Evolutionary conservation across 2,888 invertebrate species (phyloP), one percentile per base, ranked within the genome.

Genomic region (Cantharis rustica): DNA sequence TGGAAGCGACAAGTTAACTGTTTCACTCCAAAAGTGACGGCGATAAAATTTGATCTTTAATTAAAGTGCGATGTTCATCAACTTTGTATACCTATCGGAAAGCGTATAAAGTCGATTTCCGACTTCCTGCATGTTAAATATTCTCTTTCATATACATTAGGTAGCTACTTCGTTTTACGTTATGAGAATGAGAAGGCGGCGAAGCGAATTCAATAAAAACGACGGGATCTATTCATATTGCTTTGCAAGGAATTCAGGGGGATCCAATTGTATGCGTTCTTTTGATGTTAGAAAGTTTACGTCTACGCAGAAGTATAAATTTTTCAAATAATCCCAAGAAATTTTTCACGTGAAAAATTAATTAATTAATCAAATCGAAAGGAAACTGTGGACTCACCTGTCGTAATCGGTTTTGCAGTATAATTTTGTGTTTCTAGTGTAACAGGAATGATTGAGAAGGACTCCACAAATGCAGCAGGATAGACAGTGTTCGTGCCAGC

Each of bases 381-480:
- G 47, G 15, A 71, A 63, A 73, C 11, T 13, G 17, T 16, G 31
- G 47, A 61, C 88, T 91, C 90, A 96, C 97, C 95, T 95, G 90
- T 98, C 98, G 89, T 99, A 99, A 89, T 99, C 99, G 78, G 95
- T 93, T 87, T 97, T 97, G 90, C 99, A 99, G 91, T 97, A 99
- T 71, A 99, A 92, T 88, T 97, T 96, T 83, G 96, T 93, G 86
- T 98, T 97, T 82, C 97, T 93, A 73, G 96, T 95, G 90, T 96
- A 98, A 90, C 99, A 99, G 82, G 97, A 97, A 88, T 97, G 95
- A 74, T 94, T 94, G 75, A 99, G 93, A 16, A 95, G 95, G 75
- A 94, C 92, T 80, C 96, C 95, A 88, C 99, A 99, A 79, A 97
- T 97, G 86, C 95, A 94, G 90, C 99, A 99, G 84, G 95, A 94